These are phyloP conservation scores for Lepisosteus osseus DNA, from an alignment of 2,113 vertebrate species.

Conservation along the genomic window DNA sequence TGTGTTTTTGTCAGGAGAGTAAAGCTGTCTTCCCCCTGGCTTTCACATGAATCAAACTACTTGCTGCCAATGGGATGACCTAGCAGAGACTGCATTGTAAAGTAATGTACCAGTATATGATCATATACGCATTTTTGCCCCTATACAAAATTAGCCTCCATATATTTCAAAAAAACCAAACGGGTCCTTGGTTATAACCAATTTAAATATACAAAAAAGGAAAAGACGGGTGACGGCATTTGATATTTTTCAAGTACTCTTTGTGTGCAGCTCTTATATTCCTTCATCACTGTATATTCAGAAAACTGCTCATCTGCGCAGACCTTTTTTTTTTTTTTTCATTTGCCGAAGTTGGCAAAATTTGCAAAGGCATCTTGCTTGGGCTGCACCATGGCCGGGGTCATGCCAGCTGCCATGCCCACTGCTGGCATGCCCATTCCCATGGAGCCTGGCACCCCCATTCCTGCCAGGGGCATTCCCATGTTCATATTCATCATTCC, in stretches of 20 bases:
- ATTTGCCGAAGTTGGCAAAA: constrained; percentile 98
- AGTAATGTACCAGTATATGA: constrained; percentile 31
- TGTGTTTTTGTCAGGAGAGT: constrained; percentile 34
- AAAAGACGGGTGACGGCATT: constrained; percentile 41
- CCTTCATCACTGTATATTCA: constrained; percentile 72
- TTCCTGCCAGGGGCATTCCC: constrained; percentile 71
- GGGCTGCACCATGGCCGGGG: constrained; percentile 78
- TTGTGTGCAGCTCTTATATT: constrained; percentile 84
- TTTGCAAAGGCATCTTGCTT: constrained; percentile 97
- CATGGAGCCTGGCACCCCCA: constrained; percentile 65
- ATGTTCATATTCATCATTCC: constrained; percentile 83
- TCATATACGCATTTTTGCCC: constrained; percentile 13
- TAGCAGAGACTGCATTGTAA: constrained; percentile 22
- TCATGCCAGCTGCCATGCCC: constrained; percentile 73
- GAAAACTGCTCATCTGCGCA: constrained; percentile 29
- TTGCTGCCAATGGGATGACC: constrained; percentile 36
- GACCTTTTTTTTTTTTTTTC: constrained; percentile 59
- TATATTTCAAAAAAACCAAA: constrained; percentile 24
- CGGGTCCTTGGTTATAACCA: constrained; percentile 51
- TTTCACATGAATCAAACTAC: constrained; percentile 34
- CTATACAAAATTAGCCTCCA: constrained; percentile 11
- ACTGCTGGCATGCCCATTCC: constrained; percentile 75
- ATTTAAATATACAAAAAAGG: constrained; percentile 26
- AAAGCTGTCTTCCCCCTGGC: constrained; percentile 36
- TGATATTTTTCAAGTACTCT: constrained; percentile 72